Evolutionary conservation across 2,888 invertebrate species (phyloP), one percentile per base, ranked within the genome.

Genomic region (Barypeithes pellucidus): DNA sequence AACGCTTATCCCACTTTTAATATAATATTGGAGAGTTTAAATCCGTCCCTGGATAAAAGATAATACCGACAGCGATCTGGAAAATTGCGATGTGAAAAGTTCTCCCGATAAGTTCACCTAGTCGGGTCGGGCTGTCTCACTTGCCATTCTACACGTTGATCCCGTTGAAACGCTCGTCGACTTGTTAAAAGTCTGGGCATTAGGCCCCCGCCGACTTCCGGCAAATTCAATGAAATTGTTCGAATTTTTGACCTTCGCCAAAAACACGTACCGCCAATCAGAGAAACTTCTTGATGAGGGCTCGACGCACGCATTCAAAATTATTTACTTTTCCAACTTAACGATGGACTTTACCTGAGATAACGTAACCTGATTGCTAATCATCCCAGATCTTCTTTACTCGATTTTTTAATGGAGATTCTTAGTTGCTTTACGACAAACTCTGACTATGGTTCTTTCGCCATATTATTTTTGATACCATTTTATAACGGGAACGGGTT

Each of bases 121-220:
- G 69, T 65, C 57, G 47, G 61, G 69, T 47, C 68, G 47, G 57
- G 54, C 71, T 50, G 65, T 72, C 75, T 75, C 72, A 75, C 75
- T 75, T 84, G 84, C 83, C 82, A 84, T 85, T 84, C 84, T 80
- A 79, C 78, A 80, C 83, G 81, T 78, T 81, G 80, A 82, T 82
- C 80, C 81, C 81, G 81, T 82, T 82, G 83, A 84, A 84, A 84
- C 84, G 84, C 81, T 84, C 78, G 80, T 79, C 80, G 85, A 84
- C 83, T 85, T 78, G 80, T 80, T 83, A 83, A 82, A 81, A 81
- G 81, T 82, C 80, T 76, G 80, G 79, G 72, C 72, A 75, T 72
- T 72, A 75, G 75, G 75, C 73, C 67, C 59, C 70, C 65, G 72
- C 75, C 76, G 69, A 74, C 75, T 77, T 77, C 77, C 70, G 74